Evolutionary conservation across 2,888 invertebrate species (phyloP).

Genomic region (Heteromurus nitidus): DNA sequence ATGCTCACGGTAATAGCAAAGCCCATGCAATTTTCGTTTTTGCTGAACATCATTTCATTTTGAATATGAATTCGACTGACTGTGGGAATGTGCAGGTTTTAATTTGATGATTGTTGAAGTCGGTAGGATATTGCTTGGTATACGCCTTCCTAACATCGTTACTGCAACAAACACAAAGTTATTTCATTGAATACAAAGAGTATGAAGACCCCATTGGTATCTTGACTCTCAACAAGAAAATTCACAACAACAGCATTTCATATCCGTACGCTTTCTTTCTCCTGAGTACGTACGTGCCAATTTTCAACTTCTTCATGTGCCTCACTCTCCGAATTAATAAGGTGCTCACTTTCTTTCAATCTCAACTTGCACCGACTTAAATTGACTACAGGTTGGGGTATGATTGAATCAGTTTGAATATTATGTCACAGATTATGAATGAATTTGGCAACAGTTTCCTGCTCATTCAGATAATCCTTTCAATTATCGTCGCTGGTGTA

Average conservation of each 20-base stretch:
- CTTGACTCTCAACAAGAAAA: neutral
- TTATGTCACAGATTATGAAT: neutral
- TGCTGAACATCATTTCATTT: neutral
- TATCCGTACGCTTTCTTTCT: slow-evolving; percentile 21
- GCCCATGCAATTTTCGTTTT: too few species aligned
- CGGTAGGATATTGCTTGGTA: neutral
- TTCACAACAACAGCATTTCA: neutral
- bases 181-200: slow-evolving; percentile 25
- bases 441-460: slow-evolving; percentile 25
- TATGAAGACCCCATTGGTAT: slow-evolving; percentile 25
- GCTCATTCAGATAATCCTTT: neutral
- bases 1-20: slow-evolving; percentile 36
- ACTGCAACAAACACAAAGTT: neutral
- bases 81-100: neutral
- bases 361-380: neutral
- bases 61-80: neutral
- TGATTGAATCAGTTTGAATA: neutral
- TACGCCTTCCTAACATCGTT: neutral
- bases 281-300: neutral
- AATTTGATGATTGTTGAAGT: neutral
- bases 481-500: neutral
- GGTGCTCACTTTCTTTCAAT: neutral
- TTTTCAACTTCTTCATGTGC: neutral
- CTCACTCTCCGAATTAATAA: neutral
- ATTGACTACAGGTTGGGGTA: neutral